phyloP scores from a whole-genome alignment of 2,888 invertebrate species.

The Drosophila meridiana region DNA sequence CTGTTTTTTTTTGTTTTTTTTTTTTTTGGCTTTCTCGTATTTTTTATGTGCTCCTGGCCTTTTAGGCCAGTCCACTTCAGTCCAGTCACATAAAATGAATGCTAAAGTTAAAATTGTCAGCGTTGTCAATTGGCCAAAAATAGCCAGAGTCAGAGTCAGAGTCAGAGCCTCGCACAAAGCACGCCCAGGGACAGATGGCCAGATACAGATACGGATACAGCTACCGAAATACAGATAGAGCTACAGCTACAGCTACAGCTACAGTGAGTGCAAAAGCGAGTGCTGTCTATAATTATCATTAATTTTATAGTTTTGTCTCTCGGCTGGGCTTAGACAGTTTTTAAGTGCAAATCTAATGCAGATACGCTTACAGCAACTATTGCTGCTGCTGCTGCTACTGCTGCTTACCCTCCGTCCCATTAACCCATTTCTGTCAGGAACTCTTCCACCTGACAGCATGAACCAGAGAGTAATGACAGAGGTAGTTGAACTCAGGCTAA shows the following conservation, averaged over 20 bases:
- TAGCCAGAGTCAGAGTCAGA: slow-evolving; percentile 34
- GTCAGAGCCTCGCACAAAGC: slow-evolving; percentile 17
- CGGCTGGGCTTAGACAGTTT: slow-evolving; percentile 35
- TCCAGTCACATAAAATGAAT: slow-evolving; percentile 59
- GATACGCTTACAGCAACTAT: slow-evolving; percentile 18
- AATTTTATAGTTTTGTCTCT: slow-evolving; percentile 63
- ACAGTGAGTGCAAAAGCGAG: slow-evolving; percentile 30
- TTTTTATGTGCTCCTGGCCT: slow-evolving; percentile 9
- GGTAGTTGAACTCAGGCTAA: neutral
- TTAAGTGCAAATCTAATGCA: slow-evolving; percentile 57
- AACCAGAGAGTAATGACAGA: slow-evolving; percentile 27
- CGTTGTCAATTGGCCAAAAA: slow-evolving; percentile 66
- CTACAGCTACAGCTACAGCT: neutral
- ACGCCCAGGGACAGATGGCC: slow-evolving; percentile 23
- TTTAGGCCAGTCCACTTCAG: slow-evolving; percentile 30
- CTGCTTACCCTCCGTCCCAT: neutral
- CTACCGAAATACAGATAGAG: neutral
- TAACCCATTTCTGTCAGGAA: slow-evolving; percentile 26
- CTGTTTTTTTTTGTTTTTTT: slow-evolving; percentile 5
- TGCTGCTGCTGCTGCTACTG: neutral
- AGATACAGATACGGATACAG: slow-evolving; percentile 3
- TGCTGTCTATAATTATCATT: slow-evolving; percentile 72
- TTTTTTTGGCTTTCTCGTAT: slow-evolving; percentile 5
- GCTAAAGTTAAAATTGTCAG: slow-evolving; percentile 73
- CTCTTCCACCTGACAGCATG: slow-evolving; percentile 16